Evolutionary conservation across 2,888 invertebrate species (phyloP).

Genomic region (Drosophila villosipedis): DNA sequence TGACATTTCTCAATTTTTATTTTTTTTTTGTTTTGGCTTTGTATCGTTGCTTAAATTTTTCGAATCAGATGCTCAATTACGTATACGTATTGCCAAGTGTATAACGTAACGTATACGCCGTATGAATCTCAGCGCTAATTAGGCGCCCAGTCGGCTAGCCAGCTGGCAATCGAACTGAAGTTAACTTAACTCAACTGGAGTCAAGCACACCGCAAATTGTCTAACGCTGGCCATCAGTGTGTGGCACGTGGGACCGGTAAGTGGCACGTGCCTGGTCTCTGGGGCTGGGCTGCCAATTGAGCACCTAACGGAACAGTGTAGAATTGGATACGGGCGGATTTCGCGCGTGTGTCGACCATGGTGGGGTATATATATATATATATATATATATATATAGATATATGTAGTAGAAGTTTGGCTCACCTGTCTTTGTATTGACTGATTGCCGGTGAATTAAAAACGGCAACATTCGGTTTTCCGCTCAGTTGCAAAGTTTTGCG

Average conservation of each 20-base stretch:
- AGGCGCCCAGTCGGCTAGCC: conserved; percentile 20
- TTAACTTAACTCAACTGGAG: conserved; percentile 52
- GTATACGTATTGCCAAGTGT: conserved; percentile 11
- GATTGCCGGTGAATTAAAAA: conserved; percentile 88
- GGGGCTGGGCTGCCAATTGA: conserved; percentile 38
- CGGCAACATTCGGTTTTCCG: conserved; percentile 89
- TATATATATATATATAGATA: not conserved
- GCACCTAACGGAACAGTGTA: conserved; percentile 25
- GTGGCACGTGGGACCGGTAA: conserved; percentile 50
- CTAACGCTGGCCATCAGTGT: conserved; percentile 43
- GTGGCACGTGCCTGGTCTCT: conserved; percentile 42
- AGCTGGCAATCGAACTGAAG: conserved; percentile 36
- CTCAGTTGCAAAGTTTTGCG: conserved; percentile 89
- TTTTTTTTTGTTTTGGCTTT: not conserved
- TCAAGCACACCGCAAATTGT: conserved; percentile 48
- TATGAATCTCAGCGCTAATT: conserved; percentile 49
- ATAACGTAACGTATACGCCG: conserved; percentile 1
- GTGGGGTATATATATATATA: not conserved
- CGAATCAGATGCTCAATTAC: conserved; percentile 17
- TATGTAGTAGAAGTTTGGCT: conserved; percentile 36
- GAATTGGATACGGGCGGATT: not conserved
- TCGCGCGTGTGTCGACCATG: too few species aligned
- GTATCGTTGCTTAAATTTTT: conserved; percentile 36
- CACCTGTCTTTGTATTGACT: conserved; percentile 87
- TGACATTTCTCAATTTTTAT: conserved; percentile 31